These are phyloP conservation scores for Misgurnus anguillicaudatus DNA, from an alignment of 2,113 vertebrate species.

Conservation along the genomic window DNA sequence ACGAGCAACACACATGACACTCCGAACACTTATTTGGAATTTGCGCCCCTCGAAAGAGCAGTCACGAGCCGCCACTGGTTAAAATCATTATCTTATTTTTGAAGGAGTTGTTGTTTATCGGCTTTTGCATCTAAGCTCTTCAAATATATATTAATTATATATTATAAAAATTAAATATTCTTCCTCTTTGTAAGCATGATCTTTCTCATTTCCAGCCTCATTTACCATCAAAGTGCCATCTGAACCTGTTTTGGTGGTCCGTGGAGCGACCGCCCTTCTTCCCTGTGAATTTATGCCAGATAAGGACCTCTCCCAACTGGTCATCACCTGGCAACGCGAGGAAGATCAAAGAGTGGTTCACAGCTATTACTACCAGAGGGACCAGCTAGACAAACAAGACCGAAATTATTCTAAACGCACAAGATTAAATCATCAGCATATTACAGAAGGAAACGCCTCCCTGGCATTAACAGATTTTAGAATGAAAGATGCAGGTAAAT, in stretches of 20 bases:
- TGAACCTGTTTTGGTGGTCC: not conserved
- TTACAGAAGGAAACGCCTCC: conserved; percentile 52
- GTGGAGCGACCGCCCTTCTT: conserved; percentile 30
- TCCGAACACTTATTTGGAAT: no score
- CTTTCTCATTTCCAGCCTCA: conserved; percentile 17
- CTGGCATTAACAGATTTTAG: conserved; percentile 32
- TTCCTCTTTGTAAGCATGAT: not conserved
- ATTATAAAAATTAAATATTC: no score
- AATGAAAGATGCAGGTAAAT: conserved; percentile 35
- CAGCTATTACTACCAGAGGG: conserved; percentile 49
- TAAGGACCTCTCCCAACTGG: not conserved
- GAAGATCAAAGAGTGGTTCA: conserved; percentile 46
- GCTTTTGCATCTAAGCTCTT: no score
- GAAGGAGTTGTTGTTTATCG: no score
- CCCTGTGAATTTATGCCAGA: conserved; percentile 35
- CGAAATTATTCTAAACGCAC: conserved; percentile 36
- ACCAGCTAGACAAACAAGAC: conserved; percentile 47
- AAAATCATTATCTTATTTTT: no score
- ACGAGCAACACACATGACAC: no score
- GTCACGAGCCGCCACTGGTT: no score
- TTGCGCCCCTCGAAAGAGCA: no score
- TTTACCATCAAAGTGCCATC: conserved; percentile 21
- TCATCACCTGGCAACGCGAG: conserved; percentile 53
- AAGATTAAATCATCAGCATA: not conserved
- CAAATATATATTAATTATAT: no score